A percentile compares a stretch with the other conserved stretches of the same genome.
phyloP scores from a whole-genome alignment of 2,797 vertebrate genomes.

The Sebastes ruberrimus region DNA sequence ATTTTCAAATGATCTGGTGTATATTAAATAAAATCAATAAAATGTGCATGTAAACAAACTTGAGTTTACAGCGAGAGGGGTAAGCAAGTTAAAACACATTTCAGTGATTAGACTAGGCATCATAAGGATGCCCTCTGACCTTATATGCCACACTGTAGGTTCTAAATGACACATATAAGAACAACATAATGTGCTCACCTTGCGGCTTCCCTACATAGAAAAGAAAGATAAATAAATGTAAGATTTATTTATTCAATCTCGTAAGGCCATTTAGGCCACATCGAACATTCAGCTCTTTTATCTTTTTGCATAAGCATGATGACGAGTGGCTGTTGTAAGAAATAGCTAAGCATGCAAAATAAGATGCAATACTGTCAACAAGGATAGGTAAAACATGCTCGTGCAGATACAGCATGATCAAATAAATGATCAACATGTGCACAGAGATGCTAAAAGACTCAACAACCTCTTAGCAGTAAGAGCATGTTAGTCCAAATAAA shows the following conservation, averaged over 20 bases:
- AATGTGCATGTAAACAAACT: slow-evolving; percentile 33
- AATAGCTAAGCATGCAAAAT: slow-evolving; percentile 14
- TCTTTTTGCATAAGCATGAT: background rate
- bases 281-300: background rate
- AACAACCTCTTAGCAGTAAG: slow-evolving; percentile 5
- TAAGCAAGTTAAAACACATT: slow-evolving; percentile 41
- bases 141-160: slow-evolving; percentile 17
- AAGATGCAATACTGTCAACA: background rate
- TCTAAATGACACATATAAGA: slow-evolving; percentile 55
- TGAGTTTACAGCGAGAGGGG: slow-evolving; percentile 7
- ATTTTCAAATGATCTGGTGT: background rate
- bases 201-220: slow-evolving; percentile 60
- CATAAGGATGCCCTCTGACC: background rate
- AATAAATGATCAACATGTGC: slow-evolving; percentile 1
- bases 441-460: slow-evolving; percentile 16
- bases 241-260: slow-evolving; percentile 69
- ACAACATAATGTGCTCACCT: slow-evolving; percentile 77
- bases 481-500: background rate
- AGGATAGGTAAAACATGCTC: background rate
- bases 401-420: slow-evolving; percentile 2
- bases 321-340: background rate
- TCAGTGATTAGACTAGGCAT: background rate
- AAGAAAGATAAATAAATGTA: slow-evolving; percentile 68
- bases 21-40: background rate
- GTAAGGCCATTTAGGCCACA: slow-evolving; percentile 28